Base-by-base conservation (phyloP, 2,888 invertebrate genomes). In the Argyra leucocephala region DNA sequence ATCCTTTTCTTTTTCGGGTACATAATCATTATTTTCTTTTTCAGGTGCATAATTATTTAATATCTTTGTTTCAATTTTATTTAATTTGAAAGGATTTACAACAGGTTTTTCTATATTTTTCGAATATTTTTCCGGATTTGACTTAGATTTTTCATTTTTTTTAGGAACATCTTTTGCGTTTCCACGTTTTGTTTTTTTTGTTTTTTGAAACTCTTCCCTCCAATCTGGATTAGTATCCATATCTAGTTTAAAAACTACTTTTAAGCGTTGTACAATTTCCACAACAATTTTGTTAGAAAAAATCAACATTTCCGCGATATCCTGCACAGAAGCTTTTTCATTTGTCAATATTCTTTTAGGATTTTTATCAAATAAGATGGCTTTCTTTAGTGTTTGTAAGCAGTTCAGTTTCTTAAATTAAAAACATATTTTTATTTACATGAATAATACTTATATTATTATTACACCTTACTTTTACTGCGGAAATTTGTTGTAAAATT, bases 281-380 rank as follows among this genome's bases (percentile, higher is more conserved):
- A 68, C 66, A 67, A 78, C 71, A 0, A 72, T 66, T 70, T 79
- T 79, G 66, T 79, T 75, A 3, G 69, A 67, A 0, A 74, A 74
- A 22, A 78, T 60, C 67, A 75, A 68, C 15, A 79, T 79, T 18
- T 76, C 69, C 1, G 73, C 74, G 22, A 74, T 63, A 69, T 78
- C 77, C 2, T 75, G 75, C 0, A 76, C 73, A 0, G 72, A 71
- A 1, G 77, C 70, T 3, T 72, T 72, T 3, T 74, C 75, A 69
- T 75, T 77, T 22, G 76, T 76, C 18, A 78, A 64, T 2, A 77
- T 68, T 0, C 71, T 67, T 3, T 69, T 65, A 0, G 73, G 72
- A n/a, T 73, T 72, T 60, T 72, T 75, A 22, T 71, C 71, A 62
- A 73, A 69, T 0, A 76, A 65, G 12, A 79, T 69, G 3, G 76